phyloP scores from a whole-genome alignment of 2,113 vertebrate genomes.

The Hirundichthys speculiger region DNA sequence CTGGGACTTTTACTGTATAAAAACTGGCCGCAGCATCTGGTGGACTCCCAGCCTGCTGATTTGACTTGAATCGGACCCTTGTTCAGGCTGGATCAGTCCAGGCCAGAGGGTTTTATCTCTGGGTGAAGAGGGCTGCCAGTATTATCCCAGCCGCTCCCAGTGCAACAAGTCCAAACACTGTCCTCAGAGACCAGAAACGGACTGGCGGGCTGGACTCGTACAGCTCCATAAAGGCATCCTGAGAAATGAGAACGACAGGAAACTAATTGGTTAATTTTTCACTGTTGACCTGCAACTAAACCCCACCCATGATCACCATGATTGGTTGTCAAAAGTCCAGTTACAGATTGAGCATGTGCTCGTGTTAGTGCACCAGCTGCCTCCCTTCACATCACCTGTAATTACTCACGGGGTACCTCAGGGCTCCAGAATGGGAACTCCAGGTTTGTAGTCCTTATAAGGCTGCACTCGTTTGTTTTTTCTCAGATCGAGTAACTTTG shows the following conservation, averaged over 20 bases:
- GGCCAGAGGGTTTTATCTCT: conserved; percentile 81
- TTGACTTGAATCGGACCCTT: background rate
- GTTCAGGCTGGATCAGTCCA: background rate
- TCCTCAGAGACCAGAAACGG: conserved; percentile 90
- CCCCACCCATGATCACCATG: no score
- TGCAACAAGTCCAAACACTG: conserved; percentile 87
- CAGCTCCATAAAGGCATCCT: conserved; percentile 93
- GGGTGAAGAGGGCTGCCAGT: conserved; percentile 88
- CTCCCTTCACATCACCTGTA: no score
- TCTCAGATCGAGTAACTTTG: no score
- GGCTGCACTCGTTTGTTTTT: no score
- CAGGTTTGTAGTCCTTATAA: no score
- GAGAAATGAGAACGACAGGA: conserved; percentile 17
- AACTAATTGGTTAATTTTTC: background rate
- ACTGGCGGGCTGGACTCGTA: conserved; percentile 83
- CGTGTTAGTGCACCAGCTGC: no score
- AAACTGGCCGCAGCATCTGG: background rate
- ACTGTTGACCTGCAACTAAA: no score
- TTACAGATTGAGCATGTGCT: no score
- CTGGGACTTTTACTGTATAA: no score
- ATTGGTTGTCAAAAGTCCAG: no score
- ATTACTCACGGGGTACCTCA: no score
- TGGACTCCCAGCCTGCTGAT: background rate
- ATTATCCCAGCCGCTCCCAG: conserved; percentile 91
- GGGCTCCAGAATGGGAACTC: no score